Conservation (phyloP, 1,140 invertebrate genomes). For the Euglossa dilemma region DNA sequence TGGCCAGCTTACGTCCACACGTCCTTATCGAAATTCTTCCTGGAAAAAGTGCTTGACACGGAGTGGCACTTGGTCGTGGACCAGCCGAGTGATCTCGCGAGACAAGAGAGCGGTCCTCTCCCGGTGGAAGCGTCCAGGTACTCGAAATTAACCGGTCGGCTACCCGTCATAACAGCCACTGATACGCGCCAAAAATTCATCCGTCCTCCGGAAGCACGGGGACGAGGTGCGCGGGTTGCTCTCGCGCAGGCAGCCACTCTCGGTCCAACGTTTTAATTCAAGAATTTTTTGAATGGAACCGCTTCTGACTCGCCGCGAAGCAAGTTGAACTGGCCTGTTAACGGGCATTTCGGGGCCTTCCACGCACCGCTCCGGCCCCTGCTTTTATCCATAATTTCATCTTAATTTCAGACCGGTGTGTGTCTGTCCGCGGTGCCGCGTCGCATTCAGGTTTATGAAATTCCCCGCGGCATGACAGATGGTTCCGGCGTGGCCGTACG, state of each 20-base stretch:
- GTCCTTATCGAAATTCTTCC: constrained; percentile 74
- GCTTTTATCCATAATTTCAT: constrained; percentile 79
- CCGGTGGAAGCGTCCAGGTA: constrained; percentile 17
- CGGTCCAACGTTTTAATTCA: constrained; percentile 58
- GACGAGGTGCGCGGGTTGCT: constrained; percentile 30
- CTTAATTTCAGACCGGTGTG: constrained; percentile 72
- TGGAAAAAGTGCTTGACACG: constrained; percentile 69
- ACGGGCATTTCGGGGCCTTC: constrained; percentile 42
- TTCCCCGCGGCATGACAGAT: constrained; percentile 71
- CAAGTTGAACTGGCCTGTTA: constrained; percentile 45
- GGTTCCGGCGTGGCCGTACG: constrained; percentile 70
- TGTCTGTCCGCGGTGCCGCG: constrained; percentile 41
- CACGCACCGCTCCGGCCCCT: constrained; percentile 23
- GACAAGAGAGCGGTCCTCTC: constrained; percentile 60
- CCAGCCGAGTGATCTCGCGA: constrained; percentile 59
- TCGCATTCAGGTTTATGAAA: constrained; percentile 74
- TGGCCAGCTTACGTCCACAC: constrained; percentile 52
- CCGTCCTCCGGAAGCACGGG: constrained; percentile 10
- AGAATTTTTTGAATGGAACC: constrained; percentile 72
- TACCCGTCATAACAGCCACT: constrained; percentile 54
- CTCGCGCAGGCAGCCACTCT: background rate
- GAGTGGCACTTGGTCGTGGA: constrained; percentile 49
- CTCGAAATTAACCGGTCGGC: constrained; percentile 65
- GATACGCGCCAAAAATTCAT: constrained; percentile 59
- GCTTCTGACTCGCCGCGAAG: constrained; percentile 33